These are phyloP conservation scores for Falco naumanni DNA, from an alignment of 2,797 vertebrate genomes.

Conservation along the genomic window DNA sequence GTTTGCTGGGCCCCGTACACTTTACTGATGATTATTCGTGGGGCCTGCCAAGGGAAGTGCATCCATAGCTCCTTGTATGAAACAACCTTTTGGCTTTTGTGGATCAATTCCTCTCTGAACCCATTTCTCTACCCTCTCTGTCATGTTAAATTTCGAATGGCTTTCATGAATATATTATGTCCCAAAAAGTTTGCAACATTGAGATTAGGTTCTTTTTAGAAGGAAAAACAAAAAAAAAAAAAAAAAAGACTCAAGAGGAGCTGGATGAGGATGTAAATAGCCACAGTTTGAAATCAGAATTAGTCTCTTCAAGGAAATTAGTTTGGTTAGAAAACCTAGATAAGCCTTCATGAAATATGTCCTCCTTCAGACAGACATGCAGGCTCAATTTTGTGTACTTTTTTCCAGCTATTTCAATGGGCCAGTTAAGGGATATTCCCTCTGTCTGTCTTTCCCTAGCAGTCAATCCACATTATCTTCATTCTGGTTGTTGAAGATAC, in stretches of 20 bases:
- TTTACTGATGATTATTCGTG: slow-evolving; percentile 86
- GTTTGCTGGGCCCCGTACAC: slow-evolving; percentile 92
- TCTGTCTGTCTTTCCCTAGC: not conserved
- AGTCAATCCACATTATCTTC: not conserved
- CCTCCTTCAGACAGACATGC: not conserved
- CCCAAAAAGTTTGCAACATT: slow-evolving; percentile 29
- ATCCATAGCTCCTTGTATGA: slow-evolving; percentile 81
- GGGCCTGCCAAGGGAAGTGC: slow-evolving; percentile 79
- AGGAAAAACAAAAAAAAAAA: not conserved
- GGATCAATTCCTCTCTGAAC: slow-evolving; percentile 90
- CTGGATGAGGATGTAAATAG: not conserved
- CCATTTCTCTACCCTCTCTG: slow-evolving; percentile 89
- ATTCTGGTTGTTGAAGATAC: not conserved
- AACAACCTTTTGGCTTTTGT: slow-evolving; percentile 90
- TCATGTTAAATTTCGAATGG: slow-evolving; percentile 86
- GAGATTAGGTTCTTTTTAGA: slow-evolving; percentile 15
- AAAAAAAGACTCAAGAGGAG: not conserved
- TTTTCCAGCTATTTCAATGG: not conserved
- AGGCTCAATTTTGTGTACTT: not conserved
- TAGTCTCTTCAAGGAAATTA: not conserved
- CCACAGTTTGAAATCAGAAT: not conserved
- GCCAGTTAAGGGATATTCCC: not conserved
- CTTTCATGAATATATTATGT: slow-evolving; percentile 85
- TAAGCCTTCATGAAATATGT: not conserved
- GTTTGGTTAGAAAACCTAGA: not conserved